A percentile compares a stretch with the other conserved stretches of the same genome.
These are phyloP conservation scores for Psittacula derbiana DNA, from an alignment of 2,797 vertebrate species.

Conservation along the genomic window DNA sequence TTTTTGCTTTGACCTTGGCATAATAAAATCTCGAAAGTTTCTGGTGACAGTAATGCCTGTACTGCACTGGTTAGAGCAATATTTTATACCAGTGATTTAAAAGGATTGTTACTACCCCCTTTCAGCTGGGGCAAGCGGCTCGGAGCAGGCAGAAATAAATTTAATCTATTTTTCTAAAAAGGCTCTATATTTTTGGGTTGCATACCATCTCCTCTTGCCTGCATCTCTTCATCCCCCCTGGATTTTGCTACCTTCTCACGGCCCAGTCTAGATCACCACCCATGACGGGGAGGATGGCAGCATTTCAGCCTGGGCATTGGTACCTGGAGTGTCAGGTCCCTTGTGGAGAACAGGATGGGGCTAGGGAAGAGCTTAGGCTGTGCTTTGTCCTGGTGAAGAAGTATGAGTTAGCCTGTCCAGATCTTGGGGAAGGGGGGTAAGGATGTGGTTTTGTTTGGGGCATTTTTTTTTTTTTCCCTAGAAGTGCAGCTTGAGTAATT, in stretches of 20 bases:
- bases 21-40: conserved; percentile 31
- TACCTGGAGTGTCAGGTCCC: background rate
- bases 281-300: rapidly evolving
- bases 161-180: background rate
- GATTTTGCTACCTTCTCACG: background rate
- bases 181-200: background rate
- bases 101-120: conserved; percentile 15
- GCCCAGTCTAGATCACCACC: background rate
- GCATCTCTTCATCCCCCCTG: background rate
- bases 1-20: conserved; percentile 40
- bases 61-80: background rate
- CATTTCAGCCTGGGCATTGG: rapidly evolving
- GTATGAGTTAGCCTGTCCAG: background rate
- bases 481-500: background rate
- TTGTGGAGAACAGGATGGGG: too few relatives aligned
- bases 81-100: conserved; percentile 43
- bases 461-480: background rate
- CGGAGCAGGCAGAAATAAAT: conserved; percentile 44
- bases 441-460: background rate
- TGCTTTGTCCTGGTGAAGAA: background rate
- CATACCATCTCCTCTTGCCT: background rate
- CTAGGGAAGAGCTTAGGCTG: background rate
- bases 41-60: background rate
- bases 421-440: background rate
- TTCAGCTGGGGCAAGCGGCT: conserved; percentile 15